phyloP scores from a whole-genome alignment of 2,888 invertebrate species.

The Idaea dimidiata region DNA sequence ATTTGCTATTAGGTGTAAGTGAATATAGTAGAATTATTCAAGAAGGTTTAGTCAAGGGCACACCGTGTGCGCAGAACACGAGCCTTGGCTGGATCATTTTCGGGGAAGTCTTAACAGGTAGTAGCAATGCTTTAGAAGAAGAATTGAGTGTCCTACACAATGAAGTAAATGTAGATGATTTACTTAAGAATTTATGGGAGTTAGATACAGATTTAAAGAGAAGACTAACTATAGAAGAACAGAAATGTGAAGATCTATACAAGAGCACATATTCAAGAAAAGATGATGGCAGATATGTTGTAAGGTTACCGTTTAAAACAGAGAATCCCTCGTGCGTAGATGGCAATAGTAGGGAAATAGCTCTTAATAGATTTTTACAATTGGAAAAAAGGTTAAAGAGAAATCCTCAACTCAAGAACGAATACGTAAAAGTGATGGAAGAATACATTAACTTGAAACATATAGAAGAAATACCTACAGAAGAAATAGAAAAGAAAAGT shows the following conservation, averaged over 20 bases:
- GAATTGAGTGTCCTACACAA: conserved; percentile 10
- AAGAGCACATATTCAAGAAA: too few relatives aligned
- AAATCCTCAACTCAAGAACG: conserved; percentile 13
- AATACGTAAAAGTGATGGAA: conserved; percentile 25
- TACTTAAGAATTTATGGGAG: conserved; percentile 29
- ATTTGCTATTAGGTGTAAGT: conserved; percentile 17
- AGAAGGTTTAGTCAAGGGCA: conserved; percentile 19
- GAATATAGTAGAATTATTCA: conserved; percentile 16
- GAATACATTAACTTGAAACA: conserved; percentile 28
- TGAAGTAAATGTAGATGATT: conserved; percentile 16
- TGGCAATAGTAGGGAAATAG: too few relatives aligned
- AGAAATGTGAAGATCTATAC: too few relatives aligned
- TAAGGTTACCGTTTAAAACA: too few relatives aligned
- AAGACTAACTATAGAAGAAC: too few relatives aligned
- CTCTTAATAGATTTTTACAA: conserved; percentile 1
- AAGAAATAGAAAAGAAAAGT: conserved; percentile 17
- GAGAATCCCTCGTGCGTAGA: too few relatives aligned
- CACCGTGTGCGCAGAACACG: conserved; percentile 22
- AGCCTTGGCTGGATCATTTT: conserved; percentile 29
- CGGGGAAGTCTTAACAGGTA: conserved; percentile 10
- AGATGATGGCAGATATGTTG: too few relatives aligned
- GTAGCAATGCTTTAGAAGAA: not conserved
- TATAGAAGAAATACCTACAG: too few relatives aligned
- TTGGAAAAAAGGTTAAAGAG: conserved; percentile 23
- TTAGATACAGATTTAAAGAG: conserved; percentile 22